These are phyloP conservation scores for Mythimna vitellina DNA, from an alignment of 2,888 invertebrate genomes.

Conservation along the genomic window DNA sequence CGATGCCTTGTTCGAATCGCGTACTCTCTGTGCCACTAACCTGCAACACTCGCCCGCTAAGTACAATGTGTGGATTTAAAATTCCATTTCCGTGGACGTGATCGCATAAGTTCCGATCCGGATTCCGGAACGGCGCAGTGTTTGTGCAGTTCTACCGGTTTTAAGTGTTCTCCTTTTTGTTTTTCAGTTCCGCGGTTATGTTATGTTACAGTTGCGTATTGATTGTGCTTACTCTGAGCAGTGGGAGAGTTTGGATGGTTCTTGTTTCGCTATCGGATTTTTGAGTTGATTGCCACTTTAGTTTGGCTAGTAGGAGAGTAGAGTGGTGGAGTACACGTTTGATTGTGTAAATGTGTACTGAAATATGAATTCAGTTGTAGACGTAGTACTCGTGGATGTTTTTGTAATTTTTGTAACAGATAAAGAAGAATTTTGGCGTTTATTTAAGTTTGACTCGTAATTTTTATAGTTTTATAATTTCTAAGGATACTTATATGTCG, in stretches of 20 bases:
- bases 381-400: not conserved
- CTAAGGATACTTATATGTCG: too few species aligned
- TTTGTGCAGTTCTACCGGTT: conserved; percentile 62
- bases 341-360: not conserved
- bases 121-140: conserved; percentile 70
- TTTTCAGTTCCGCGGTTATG: conserved; percentile 57
- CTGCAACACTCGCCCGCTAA: conserved; percentile 66
- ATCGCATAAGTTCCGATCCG: conserved; percentile 84
- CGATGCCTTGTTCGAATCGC: conserved; percentile 38
- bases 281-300: conserved; percentile 33
- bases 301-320: conserved; percentile 5
- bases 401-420: not conserved
- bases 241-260: conserved; percentile 22
- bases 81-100: conserved; percentile 87
- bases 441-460: too few species aligned
- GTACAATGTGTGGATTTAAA: conserved; percentile 85
- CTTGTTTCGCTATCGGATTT: conserved; percentile 30
- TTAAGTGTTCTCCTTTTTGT: conserved; percentile 66
- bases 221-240: conserved; percentile 60
- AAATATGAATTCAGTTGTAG: too few species aligned
- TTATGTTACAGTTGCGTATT: conserved; percentile 62
- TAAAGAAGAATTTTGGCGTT: too few species aligned
- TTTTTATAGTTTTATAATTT: too few species aligned
- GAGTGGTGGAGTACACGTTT: conserved; percentile 13
- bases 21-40: conserved; percentile 47